These are phyloP conservation scores for Strigamia maritima DNA, from an alignment of 2,888 invertebrate genomes.

Conservation along the genomic window DNA sequence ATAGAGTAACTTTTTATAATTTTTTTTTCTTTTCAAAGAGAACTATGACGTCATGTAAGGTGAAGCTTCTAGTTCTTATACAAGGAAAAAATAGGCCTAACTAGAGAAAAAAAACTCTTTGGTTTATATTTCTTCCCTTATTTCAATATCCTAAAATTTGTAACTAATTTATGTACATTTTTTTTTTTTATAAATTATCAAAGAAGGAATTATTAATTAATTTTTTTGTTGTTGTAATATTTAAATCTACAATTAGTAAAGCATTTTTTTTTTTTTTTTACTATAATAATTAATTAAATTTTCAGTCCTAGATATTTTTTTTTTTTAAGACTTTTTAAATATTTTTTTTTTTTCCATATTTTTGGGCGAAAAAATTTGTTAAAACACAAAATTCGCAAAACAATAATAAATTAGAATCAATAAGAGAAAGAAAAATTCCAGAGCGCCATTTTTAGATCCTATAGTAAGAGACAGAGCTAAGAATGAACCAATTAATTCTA, in stretches of 20 bases:
- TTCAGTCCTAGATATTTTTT: not conserved
- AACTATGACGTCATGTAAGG: constrained; percentile 31
- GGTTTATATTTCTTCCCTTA: constrained; percentile 13
- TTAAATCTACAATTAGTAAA: constrained; percentile 29
- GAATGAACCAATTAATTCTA: constrained; percentile 6
- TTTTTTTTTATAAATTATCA: constrained; percentile 26
- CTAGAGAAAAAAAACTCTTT: constrained; percentile 18
- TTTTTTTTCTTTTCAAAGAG: not conserved
- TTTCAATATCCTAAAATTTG: not conserved
- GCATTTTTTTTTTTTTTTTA: not conserved
- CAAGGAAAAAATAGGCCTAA: constrained; percentile 26
- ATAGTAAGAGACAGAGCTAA: not conserved
- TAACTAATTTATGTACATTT: not conserved
- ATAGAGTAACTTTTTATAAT: constrained; percentile 12
- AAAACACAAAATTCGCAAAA: not conserved
- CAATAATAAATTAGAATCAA: not conserved
- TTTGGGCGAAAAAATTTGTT: not conserved
- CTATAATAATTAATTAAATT: not conserved
- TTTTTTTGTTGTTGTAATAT: not conserved
- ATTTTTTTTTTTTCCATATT: not conserved
- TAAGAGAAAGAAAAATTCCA: constrained; percentile 17
- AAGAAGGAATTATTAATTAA: constrained; percentile 20
- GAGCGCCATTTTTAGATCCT: constrained; percentile 25
- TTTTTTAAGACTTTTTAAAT: not conserved
- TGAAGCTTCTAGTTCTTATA: constrained; percentile 19